Percentiles rank a stretch among this genome's conserved stretches.
Conservation (phyloP, 2,888 invertebrate genomes). For the Arenicola marina region DNA sequence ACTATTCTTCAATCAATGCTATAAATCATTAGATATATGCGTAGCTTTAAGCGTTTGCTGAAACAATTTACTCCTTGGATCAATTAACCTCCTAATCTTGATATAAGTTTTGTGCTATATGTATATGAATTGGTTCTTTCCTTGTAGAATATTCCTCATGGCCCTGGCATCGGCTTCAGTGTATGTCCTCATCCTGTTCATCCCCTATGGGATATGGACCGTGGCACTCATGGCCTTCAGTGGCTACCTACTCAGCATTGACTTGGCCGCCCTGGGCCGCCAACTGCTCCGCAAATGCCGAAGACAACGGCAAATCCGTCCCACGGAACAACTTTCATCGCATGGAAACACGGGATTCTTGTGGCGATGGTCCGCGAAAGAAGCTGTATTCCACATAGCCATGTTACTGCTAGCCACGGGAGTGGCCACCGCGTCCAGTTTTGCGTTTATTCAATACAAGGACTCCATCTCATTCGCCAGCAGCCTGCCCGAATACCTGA, state of each 20-base stretch:
- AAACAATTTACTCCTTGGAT: no score
- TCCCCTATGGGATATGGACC: constrained; percentile 22
- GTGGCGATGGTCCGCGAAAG: constrained; percentile 48
- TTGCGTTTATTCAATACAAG: not conserved
- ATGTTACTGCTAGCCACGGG: constrained; percentile 41
- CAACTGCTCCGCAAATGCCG: constrained; percentile 33
- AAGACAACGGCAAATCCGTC: not conserved
- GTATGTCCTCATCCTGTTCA: not conserved
- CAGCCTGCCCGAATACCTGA: not conserved
- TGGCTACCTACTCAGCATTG: constrained; percentile 53
- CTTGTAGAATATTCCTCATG: not conserved
- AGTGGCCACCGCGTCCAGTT: not conserved
- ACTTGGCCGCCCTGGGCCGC: constrained; percentile 45
- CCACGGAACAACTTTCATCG: not conserved
- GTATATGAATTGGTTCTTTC: not conserved
- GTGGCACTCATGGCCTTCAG: constrained; percentile 42
- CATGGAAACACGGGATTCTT: constrained; percentile 33
- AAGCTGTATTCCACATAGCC: constrained; percentile 45
- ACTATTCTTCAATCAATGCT: no score
- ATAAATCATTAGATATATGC: no score
- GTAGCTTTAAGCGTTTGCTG: no score
- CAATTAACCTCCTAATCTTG: no score
- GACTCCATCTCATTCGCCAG: not conserved
- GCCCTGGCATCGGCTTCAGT: not conserved
- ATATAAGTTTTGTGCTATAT: no score